phyloP scores from a whole-genome alignment of 2,888 invertebrate genomes.

The Anorthoa munda region DNA sequence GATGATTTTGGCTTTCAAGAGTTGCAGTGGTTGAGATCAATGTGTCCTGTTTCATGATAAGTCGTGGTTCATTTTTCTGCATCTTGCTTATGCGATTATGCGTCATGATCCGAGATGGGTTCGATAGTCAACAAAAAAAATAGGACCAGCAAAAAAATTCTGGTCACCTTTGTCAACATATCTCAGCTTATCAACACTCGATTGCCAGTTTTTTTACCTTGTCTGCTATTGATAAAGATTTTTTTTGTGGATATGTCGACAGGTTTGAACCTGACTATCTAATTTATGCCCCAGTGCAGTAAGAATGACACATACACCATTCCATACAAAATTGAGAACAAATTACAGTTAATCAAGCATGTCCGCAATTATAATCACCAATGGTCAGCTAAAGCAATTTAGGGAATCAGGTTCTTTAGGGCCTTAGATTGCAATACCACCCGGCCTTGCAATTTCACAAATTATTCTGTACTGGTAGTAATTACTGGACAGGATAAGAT shows the following conservation, averaged over 20 bases:
- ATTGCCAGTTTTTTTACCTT: slow-evolving; percentile 2
- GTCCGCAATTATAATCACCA: slow-evolving; percentile 43
- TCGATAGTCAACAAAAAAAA: not conserved
- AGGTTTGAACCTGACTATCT: not conserved
- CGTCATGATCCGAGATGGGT: not conserved
- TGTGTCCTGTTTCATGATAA: no score
- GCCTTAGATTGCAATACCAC: slow-evolving; percentile 50
- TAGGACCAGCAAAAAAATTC: not conserved
- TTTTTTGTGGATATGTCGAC: slow-evolving; percentile 3
- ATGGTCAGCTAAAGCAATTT: slow-evolving; percentile 39
- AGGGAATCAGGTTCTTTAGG: slow-evolving; percentile 43
- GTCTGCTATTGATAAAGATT: slow-evolving; percentile 17
- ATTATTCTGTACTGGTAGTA: slow-evolving; percentile 24
- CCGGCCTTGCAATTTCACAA: slow-evolving; percentile 36
- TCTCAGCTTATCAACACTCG: slow-evolving; percentile 12
- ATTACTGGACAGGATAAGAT: slow-evolving; percentile 19
- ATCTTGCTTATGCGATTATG: not conserved
- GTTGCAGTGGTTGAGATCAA: no score
- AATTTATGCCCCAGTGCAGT: not conserved
- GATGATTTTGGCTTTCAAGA: no score
- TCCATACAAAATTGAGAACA: slow-evolving; percentile 19
- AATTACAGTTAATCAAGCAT: slow-evolving; percentile 43
- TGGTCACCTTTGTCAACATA: slow-evolving; percentile 9
- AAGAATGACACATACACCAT: not conserved
- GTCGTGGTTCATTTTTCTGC: no score